Evolutionary conservation across 2,888 invertebrate genomes (phyloP), one percentile per base, ranked within the genome.

Genomic region (Cephalotes varians): DNA sequence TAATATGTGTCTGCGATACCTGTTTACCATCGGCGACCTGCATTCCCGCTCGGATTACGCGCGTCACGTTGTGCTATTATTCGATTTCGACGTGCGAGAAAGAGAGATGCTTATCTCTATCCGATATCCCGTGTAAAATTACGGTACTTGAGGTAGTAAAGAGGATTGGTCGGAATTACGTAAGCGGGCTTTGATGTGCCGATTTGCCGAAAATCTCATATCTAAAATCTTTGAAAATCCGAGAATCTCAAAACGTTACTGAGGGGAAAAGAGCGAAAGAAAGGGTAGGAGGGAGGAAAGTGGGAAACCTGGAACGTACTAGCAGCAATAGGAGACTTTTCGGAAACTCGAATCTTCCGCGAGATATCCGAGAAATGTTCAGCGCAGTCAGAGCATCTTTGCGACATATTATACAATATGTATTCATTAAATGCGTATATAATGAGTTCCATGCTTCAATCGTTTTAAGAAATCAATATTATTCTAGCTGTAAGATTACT

Each of bases 161-260:
- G 31, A 76, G 80, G 76, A 79, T 77, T 34, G 77, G 71, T 56
- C 44, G 72, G 56, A 77, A 71, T 79, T 47, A 79, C 73, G 56
- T 25, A 71, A 71, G 58, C 72, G 18, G 10, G 31, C 44, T 79
- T 79, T 79, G 54, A 71, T 58, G 72, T 37, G 73, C 9, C 77
- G 56, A 79, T 79, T 58, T 54, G 25, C 49, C 71, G 21, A 21
- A 18, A 56, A 67, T 51, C n/a, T 69, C 72, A 56, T 72, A 44
- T 25, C 56, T 47, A 34, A 25, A 25, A 56, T 37, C 34, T 79
- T 56, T 58, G 72, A 71, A 79, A 79, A 79, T 69, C 21, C 56
- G 44, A 69, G 76, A 67, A 77, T 79, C 44, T 71, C 25, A 34
- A 79, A 56, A 71, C 44, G 44, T 72, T 79, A 44, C 31, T 25